These are phyloP conservation scores for Aptenodytes forsteri DNA, from an alignment of 2,113 vertebrate species.

Conservation along the genomic window DNA sequence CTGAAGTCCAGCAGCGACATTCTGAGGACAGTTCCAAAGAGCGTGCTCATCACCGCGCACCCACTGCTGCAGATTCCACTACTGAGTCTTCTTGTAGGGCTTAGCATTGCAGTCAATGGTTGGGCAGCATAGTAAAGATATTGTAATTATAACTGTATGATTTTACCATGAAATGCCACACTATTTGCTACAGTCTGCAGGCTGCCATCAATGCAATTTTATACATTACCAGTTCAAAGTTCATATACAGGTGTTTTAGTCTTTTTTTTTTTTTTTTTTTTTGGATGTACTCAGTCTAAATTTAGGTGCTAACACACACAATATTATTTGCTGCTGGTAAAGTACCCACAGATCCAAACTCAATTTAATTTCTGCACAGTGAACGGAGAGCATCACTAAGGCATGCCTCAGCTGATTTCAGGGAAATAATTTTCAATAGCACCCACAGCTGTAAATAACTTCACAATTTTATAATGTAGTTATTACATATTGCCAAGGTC, in stretches of 20 bases:
- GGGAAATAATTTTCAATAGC: neutral
- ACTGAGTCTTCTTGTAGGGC: neutral
- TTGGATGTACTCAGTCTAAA: neutral
- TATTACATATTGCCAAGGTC: neutral
- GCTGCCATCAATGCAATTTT: neutral
- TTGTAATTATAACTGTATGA: neutral
- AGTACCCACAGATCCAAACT: neutral
- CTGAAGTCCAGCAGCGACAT: neutral
- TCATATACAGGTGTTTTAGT: neutral
- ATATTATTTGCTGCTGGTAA: neutral
- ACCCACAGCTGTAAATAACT: neutral
- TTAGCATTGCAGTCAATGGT: neutral
- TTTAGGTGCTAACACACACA: neutral
- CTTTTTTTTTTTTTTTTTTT: neutral
- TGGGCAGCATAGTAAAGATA: neutral
- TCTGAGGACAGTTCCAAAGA: neutral
- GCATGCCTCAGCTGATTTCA: neutral
- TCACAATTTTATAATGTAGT: neutral
- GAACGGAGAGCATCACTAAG: neutral
- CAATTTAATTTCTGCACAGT: neutral
- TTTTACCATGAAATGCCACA: neutral
- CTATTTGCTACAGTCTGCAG: neutral
- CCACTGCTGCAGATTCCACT: neutral
- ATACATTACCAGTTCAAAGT: neutral
- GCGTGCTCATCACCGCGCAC: neutral